Conservation (phyloP, 2,797 vertebrate genomes). For the Hydrocynus forskahlii region DNA sequence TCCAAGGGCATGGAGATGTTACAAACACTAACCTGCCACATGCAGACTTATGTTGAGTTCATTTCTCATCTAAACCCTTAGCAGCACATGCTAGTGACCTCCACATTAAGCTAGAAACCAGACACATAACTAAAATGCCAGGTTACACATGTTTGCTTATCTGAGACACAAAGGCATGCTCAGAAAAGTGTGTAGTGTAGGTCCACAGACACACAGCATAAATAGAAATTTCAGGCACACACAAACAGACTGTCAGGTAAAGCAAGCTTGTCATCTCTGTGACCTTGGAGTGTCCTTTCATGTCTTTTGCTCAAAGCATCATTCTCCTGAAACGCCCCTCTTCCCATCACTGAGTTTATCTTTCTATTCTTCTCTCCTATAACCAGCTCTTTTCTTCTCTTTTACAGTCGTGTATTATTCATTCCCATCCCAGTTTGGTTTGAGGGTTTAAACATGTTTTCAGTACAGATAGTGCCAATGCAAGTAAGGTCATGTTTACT, state of each 20-base stretch:
- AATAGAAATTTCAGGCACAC: constrained; percentile 42
- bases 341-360: constrained; percentile 2
- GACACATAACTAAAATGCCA: constrained; percentile 25
- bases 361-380: constrained; percentile 6
- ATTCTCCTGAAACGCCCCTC: not conserved
- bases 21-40: too few species aligned
- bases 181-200: constrained; percentile 16
- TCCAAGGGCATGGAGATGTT: too few species aligned
- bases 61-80: not conserved
- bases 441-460: constrained; percentile 2
- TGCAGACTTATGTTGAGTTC: not conserved
- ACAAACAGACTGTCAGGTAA: constrained; percentile 21
- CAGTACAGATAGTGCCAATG: not conserved
- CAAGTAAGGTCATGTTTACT: not conserved
- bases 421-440: not conserved
- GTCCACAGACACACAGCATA: constrained; percentile 30
- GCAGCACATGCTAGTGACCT: not conserved
- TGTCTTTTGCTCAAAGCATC: constrained; percentile 33
- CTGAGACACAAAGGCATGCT: constrained; percentile 38
- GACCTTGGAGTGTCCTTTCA: constrained; percentile 44
- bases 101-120: not conserved
- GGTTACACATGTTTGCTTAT: constrained; percentile 29
- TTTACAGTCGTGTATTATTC: constrained; percentile 2
- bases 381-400: not conserved
- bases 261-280: constrained; percentile 10